Evolutionary conservation across 2,797 vertebrate genomes (phyloP), one percentile per base, ranked within the genome.

Genomic region (Uromys caudimaculatus): DNA sequence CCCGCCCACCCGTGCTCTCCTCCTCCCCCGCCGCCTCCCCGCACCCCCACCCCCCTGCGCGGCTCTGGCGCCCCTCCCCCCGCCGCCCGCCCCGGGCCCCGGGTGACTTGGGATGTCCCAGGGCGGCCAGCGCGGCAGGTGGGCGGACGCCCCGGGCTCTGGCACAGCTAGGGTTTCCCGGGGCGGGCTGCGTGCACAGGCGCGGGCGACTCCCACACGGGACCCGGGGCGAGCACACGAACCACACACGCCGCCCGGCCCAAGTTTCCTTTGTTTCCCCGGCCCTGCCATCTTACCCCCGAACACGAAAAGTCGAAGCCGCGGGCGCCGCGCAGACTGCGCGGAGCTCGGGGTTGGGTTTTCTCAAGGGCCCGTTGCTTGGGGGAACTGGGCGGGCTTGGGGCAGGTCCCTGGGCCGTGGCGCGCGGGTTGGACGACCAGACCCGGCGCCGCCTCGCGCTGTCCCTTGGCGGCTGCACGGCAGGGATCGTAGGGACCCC

Each of bases 251-350:
- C 93, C 50, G 81, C 93, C 67, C 76, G 58, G 71, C 90, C 96
- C 95, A 89, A 96, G 95, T 97, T 97, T 86, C 96, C 97, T 98
- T 98, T 97, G 97, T 98, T 97, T 85, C 96, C 94, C 82, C 3
- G 19, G 94, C 95, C 82, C 97, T 96, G 96, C 95, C 96, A 95
- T 97, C 90, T 97, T 94, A 71, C 41, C 50, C 93, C 93, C 89
- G 47, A 35, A 19, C 89, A 94, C 82, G 77, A 62, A 71, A 95
- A 97, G 95, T 90, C 64, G 1, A 41, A 56, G 89, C 56, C 71
- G n/a, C 82, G 35, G 29, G 69, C n/a, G 73, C 78, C 0, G 52
- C 62, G 16, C 54, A 9, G 44, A 54, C 4, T 11, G 58, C 16
- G 5, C 10, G 1, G 23, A 47, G 24, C 60, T 69, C n/a, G 0